Evolutionary conservation across 2,113 vertebrate genomes (phyloP), one percentile per base, ranked within the genome.

Genomic region (Mus musculus): DNA sequence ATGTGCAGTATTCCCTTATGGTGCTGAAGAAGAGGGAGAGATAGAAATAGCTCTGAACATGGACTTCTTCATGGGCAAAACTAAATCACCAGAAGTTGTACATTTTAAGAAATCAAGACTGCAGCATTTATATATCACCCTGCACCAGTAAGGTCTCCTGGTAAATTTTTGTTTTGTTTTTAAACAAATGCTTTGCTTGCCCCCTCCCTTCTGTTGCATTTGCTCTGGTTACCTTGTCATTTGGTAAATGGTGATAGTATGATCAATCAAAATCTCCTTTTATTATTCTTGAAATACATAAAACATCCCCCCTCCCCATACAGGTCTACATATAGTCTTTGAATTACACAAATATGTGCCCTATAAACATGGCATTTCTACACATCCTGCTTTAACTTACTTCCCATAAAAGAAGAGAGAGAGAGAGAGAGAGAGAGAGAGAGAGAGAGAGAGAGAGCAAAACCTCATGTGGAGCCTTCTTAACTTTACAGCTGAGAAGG

Each of bases 261-360:
- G 4, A 5, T 39, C 91, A 28, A 56, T 76, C 22, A 81, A 95
- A 77, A 89, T 82, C 59, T 71, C 56, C 80, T 94, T 94, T 94
- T 67, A 61, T 91, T 96, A 56, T 71, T 92, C 19, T 46, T 30
- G 4, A 82, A 94, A 93, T 91, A 7, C 4, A n/a, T 73, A 86
- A 85, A 77, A 39, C 8, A 71, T 72, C 16, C 30, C 30, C 67
- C 67, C 1, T 2, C 42, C 36, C 24, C 5, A 30, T 4, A 59
- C 8, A 90, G 39, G 3, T 26, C 28, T 4, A 36, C 16, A 5
- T 10, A 30, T 71, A 78, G 1, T 88, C 81, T 94, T 94, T 78
- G 20, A 87, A 46, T 22, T 49, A 12, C n/a, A 52, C 26, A 39
- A 82, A 54, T 24, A 49, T 78, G 5, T 88, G 49, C 20, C 24